phyloP scores from a whole-genome alignment of 2,888 invertebrate species.

The Hydropsyche betteni region DNA sequence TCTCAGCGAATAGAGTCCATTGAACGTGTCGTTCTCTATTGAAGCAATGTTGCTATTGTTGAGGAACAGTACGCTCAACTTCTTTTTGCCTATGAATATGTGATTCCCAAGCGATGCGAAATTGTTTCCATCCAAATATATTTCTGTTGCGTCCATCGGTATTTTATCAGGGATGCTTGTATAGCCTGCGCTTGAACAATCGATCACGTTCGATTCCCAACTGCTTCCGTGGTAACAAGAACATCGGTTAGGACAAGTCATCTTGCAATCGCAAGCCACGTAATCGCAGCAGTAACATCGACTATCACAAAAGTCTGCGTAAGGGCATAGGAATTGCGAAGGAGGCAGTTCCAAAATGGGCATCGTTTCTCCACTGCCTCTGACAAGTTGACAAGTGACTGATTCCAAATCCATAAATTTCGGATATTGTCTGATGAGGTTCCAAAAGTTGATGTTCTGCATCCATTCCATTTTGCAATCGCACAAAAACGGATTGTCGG shows the following conservation, averaged over 20 bases:
- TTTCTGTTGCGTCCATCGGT: constrained; percentile 89
- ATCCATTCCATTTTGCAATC: constrained; percentile 91
- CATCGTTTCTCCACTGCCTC: constrained; percentile 71
- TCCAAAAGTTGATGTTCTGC: constrained; percentile 78
- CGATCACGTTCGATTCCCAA: constrained; percentile 85
- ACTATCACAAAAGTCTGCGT: constrained; percentile 83
- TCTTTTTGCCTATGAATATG: constrained; percentile 85
- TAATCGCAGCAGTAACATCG: constrained; percentile 89
- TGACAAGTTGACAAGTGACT: constrained; percentile 78
- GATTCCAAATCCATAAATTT: constrained; percentile 80
- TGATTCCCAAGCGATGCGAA: constrained; percentile 79
- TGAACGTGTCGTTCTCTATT: constrained; percentile 81
- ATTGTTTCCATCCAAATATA: constrained; percentile 84
- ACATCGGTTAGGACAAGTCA: constrained; percentile 86
- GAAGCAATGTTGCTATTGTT: constrained; percentile 79
- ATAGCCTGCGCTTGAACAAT: constrained; percentile 79
- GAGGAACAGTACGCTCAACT: constrained; percentile 77
- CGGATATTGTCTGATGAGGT: constrained; percentile 77
- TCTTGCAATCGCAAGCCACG: constrained; percentile 89
- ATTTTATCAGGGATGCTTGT: constrained; percentile 78
- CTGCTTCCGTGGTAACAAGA: constrained; percentile 86
- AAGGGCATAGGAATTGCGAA: constrained; percentile 82
- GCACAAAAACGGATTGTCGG: constrained; percentile 85
- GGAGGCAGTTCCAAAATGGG: constrained; percentile 75
- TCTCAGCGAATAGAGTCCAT: constrained; percentile 76